Evolutionary conservation across 2,113 vertebrate species (phyloP).

Genomic region (Sphyrna mokarran): DNA sequence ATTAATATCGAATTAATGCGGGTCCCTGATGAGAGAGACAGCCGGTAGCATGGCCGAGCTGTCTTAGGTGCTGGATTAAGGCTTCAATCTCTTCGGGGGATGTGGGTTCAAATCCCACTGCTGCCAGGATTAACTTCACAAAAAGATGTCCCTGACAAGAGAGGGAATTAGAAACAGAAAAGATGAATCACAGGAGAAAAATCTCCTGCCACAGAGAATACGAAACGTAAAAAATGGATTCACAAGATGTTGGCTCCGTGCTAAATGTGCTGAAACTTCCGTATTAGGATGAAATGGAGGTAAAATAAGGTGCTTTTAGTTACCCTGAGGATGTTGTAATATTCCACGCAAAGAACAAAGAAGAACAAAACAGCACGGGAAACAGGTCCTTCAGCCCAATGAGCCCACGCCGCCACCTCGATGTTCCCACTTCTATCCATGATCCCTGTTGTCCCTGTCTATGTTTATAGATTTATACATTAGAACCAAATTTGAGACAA

Average conservation of each 20-base stretch:
- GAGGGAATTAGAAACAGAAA: not conserved
- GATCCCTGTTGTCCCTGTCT: no score
- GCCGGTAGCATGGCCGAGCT: slow-evolving; percentile 20
- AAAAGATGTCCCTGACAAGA: not conserved
- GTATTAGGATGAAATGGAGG: not conserved
- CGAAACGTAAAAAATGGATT: not conserved
- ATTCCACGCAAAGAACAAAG: no score
- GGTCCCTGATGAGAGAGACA: not conserved
- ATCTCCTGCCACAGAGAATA: not conserved
- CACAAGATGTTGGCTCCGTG: not conserved
- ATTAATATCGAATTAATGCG: no score
- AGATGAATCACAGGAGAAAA: not conserved
- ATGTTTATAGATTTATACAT: no score
- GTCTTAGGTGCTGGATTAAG: slow-evolving; percentile 30
- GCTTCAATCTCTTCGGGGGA: not conserved
- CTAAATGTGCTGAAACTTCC: not conserved
- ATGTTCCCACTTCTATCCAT: no score
- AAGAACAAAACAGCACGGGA: no score
- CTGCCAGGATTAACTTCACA: not conserved
- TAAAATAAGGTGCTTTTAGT: not conserved
- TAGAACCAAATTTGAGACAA: no score
- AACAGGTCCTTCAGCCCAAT: no score
- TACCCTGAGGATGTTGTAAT: not conserved
- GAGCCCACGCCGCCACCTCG: no score
- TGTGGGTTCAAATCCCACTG: slow-evolving; percentile 33